Evolutionary conservation across 2,888 invertebrate genomes (phyloP).

Genomic region (Cyrtodaria siliqua): DNA sequence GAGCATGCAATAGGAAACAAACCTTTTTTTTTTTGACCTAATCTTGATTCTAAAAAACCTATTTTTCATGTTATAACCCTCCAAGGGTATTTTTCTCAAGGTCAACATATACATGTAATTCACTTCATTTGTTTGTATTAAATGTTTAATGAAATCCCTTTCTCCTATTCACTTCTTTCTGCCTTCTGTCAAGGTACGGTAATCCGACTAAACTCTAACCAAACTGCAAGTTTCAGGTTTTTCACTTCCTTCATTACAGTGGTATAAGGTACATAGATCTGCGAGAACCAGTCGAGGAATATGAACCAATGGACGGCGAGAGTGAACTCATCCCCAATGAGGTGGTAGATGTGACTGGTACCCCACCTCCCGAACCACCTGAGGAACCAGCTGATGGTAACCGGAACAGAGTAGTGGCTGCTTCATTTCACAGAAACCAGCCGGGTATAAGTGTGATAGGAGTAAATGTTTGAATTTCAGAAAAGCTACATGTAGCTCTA

Average conservation of each 20-base stretch:
- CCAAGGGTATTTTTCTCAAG: no score
- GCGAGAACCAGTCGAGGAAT: constrained; percentile 59
- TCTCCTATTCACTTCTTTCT: no score
- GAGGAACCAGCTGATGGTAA: constrained; percentile 8
- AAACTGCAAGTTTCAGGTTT: background rate
- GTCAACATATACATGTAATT: no score
- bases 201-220: no score
- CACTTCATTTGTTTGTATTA: no score
- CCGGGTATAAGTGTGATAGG: constrained; percentile 14
- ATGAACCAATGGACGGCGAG: constrained; percentile 55
- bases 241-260: constrained; percentile 48
- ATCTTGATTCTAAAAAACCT: no score
- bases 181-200: no score
- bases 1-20: no score
- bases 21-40: no score
- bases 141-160: no score
- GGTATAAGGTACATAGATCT: constrained; percentile 73
- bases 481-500: no score
- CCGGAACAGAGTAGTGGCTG: constrained; percentile 31
- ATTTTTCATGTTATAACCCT: no score
- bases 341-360: constrained; percentile 18
- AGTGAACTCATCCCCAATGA: constrained; percentile 52
- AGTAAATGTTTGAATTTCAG: constrained; percentile 25
- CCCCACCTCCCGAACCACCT: constrained; percentile 30
- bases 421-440: constrained; percentile 33